Percentiles rank a stretch among this genome's conserved stretches.
Conservation (phyloP, 1,140 invertebrate species). For the Nymphalis io region DNA sequence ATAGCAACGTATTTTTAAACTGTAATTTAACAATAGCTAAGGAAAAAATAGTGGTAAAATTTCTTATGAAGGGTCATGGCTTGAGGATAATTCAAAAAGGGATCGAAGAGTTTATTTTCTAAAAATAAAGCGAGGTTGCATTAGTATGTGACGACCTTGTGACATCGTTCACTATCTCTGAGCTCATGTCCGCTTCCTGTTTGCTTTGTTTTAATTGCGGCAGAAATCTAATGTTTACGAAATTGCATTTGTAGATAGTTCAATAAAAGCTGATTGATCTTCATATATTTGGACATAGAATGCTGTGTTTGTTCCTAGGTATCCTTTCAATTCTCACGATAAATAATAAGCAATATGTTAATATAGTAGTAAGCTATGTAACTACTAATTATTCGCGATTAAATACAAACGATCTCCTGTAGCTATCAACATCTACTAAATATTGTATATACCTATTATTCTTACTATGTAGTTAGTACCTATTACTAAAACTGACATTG, state of each 20-base stretch:
- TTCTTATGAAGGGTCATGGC: slow-evolving; percentile 26
- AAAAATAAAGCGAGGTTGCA: slow-evolving; percentile 53
- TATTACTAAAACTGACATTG: too few relatives aligned
- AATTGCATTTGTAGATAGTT: not conserved
- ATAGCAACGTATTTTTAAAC: too few relatives aligned
- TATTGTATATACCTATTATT: too few relatives aligned
- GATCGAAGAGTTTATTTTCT: slow-evolving; percentile 45
- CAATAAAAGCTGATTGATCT: not conserved
- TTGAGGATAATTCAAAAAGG: slow-evolving; percentile 34
- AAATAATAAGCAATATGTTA: too few relatives aligned
- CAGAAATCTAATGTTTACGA: slow-evolving; percentile 20
- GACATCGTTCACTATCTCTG: slow-evolving; percentile 45
- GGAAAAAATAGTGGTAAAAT: not conserved
- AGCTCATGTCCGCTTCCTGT: slow-evolving; percentile 50
- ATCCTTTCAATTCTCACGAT: too few relatives aligned
- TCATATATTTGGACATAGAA: too few relatives aligned
- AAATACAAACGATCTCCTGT: too few relatives aligned
- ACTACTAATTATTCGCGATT: too few relatives aligned
- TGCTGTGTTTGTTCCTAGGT: too few relatives aligned
- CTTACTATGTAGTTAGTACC: too few relatives aligned
- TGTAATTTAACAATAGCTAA: not conserved
- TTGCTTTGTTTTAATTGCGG: slow-evolving; percentile 44
- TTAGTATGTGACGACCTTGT: slow-evolving; percentile 40
- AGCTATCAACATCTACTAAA: too few relatives aligned
- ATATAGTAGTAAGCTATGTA: too few relatives aligned